Percentiles rank a stretch among this genome's conserved stretches.
phyloP scores from a whole-genome alignment of 2,888 invertebrate genomes.

The Timema cristinae region DNA sequence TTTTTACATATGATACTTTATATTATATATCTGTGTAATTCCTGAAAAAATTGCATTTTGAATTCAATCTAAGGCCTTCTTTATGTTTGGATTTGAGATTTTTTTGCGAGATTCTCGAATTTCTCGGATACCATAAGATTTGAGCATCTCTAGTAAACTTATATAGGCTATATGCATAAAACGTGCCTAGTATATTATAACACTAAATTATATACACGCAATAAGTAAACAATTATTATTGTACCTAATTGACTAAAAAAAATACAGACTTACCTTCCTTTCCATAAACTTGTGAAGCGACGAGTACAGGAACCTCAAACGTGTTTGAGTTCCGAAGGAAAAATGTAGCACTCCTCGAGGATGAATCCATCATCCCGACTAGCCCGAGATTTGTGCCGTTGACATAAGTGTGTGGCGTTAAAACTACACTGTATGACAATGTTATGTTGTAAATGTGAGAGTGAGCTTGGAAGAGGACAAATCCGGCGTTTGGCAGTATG shows the following conservation, averaged over 20 bases:
- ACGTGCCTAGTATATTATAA: too few species aligned
- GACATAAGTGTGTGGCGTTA: constrained; percentile 42
- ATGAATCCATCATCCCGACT: constrained; percentile 40
- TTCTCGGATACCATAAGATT: not conserved
- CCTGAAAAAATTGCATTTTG: not conserved
- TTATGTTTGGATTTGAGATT: too few species aligned
- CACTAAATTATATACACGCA: not conserved
- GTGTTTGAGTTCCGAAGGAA: constrained; percentile 48
- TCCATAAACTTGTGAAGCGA: constrained; percentile 54
- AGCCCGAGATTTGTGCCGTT: constrained; percentile 62
- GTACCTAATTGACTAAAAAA: constrained; percentile 23
- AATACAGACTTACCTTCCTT: constrained; percentile 46
- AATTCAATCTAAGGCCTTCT: too few species aligned
- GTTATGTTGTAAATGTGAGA: constrained; percentile 54
- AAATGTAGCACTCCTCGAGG: constrained; percentile 38
- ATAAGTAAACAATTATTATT: constrained; percentile 26
- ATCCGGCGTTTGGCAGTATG: constrained; percentile 49
- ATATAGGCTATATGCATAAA: too few species aligned
- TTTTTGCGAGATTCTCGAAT: not conserved
- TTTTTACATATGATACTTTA: not conserved
- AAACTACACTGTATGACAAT: constrained; percentile 48
- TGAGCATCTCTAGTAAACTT: not conserved
- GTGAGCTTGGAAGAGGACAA: constrained; percentile 63
- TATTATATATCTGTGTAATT: not conserved
- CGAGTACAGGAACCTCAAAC: constrained; percentile 40